A percentile compares a stretch with the other conserved stretches of the same genome.
Evolutionary conservation across 2,113 vertebrate genomes (phyloP).

Genomic region (Cariama cristata): DNA sequence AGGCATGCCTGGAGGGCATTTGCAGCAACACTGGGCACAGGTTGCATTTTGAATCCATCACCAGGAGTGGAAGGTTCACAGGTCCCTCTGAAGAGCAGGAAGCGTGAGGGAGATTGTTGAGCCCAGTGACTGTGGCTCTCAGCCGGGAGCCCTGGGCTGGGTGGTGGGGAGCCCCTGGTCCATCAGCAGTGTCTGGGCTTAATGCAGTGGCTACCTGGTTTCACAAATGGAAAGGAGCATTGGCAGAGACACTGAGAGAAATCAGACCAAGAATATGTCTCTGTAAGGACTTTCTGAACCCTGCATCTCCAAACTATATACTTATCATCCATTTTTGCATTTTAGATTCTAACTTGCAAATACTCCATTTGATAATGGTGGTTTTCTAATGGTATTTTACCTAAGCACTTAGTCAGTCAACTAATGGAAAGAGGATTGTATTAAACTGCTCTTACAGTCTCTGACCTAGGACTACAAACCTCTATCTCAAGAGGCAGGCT

Average conservation of each 20-base stretch:
- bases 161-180: fast-evolving
- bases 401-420: background rate
- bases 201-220: background rate
- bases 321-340: background rate
- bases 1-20: background rate
- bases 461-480: background rate
- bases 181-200: background rate
- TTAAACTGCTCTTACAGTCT: background rate
- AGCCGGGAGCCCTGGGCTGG: background rate
- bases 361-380: background rate
- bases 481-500: background rate
- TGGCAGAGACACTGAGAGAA: background rate
- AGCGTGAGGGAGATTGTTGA: background rate
- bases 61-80: background rate
- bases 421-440: background rate
- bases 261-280: background rate
- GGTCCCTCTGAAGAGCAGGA: background rate
- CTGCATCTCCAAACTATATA: background rate
- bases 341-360: background rate
- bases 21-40: background rate
- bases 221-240: background rate
- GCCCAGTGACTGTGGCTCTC: background rate
- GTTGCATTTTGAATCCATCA: background rate
- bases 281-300: background rate
- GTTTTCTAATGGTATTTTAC: background rate